phyloP scores from a whole-genome alignment of 2,113 vertebrate species.

The Puffinus mauretanicus region DNA sequence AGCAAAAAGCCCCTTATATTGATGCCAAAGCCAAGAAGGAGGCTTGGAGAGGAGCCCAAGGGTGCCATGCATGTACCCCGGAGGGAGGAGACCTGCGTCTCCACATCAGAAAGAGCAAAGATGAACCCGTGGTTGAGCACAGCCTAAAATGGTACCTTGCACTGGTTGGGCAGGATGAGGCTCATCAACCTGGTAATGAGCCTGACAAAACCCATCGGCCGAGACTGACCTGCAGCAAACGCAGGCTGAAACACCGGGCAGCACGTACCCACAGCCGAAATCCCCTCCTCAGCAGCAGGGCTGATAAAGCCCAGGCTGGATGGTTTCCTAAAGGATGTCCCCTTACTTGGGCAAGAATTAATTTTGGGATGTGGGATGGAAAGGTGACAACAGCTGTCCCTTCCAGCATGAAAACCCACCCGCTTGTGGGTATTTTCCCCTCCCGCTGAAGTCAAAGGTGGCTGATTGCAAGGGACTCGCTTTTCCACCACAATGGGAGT shows the following conservation, averaged over 20 bases:
- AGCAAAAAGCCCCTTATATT: background rate
- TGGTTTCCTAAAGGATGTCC: background rate
- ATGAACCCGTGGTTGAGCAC: background rate
- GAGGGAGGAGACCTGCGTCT: background rate
- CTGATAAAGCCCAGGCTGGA: background rate
- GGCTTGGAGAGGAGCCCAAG: background rate
- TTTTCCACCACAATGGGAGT: background rate
- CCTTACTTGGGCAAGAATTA: background rate
- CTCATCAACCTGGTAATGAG: background rate
- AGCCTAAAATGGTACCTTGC: background rate
- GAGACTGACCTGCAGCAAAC: background rate
- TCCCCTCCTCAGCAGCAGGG: background rate
- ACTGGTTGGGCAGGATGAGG: background rate
- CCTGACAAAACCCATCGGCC: background rate
- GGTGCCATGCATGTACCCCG: rapidly evolving
- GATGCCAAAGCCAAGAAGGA: background rate
- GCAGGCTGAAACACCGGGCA: background rate
- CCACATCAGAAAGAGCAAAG: background rate
- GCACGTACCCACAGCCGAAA: background rate
- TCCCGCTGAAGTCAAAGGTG: background rate
- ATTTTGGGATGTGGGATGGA: background rate
- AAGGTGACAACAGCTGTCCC: background rate
- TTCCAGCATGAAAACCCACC: background rate
- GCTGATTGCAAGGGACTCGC: background rate
- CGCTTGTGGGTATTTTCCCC: rapidly evolving